These are phyloP conservation scores for Microvelia longipes DNA, from an alignment of 1,140 invertebrate genomes.

Conservation along the genomic window DNA sequence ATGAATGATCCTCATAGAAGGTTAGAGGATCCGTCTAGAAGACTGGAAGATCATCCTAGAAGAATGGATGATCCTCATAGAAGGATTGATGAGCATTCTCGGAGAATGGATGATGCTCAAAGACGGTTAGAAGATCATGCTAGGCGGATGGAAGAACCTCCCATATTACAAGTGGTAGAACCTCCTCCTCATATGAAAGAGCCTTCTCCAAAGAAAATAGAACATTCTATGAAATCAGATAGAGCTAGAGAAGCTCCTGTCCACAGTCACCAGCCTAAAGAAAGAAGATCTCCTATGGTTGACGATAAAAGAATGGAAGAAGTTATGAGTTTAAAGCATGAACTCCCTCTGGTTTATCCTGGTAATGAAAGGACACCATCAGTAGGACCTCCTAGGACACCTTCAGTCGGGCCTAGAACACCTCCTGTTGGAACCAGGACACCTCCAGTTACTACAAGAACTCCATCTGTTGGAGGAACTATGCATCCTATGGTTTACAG, in stretches of 20 bases:
- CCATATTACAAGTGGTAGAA: no score
- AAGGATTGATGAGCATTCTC: no score
- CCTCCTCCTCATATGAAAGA: neutral
- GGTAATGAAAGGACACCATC: neutral
- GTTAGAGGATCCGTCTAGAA: no score
- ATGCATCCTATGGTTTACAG: neutral
- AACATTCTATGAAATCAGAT: neutral
- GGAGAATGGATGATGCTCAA: no score
- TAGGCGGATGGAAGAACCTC: no score
- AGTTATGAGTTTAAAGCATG: slow-evolving; percentile 3
- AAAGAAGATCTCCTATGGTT: neutral
- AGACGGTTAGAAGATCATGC: no score
- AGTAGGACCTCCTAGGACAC: neutral
- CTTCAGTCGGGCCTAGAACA: neutral
- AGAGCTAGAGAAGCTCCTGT: neutral
- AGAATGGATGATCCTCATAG: no score
- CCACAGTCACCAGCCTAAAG: neutral
- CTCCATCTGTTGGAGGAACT: neutral
- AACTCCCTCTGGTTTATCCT: neutral
- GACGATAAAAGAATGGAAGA: neutral
- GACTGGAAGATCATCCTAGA: no score
- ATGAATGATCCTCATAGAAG: no score
- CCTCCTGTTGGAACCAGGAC: neutral
- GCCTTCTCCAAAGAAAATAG: neutral
- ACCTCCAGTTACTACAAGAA: neutral